Evolutionary conservation across 2,888 invertebrate species (phyloP).

Genomic region (Cylindroiulus punctatus): DNA sequence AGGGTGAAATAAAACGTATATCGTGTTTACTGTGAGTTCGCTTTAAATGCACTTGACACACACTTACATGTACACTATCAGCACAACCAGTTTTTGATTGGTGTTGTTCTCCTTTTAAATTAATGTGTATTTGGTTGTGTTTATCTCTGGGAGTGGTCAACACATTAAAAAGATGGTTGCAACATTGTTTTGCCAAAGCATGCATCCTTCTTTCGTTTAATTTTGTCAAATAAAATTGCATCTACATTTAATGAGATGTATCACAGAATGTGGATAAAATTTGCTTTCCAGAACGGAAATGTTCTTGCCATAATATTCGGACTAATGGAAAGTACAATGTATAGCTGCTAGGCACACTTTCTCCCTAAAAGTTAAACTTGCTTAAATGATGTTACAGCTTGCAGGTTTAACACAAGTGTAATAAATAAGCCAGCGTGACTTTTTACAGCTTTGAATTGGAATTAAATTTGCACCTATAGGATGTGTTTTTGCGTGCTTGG

Average conservation of each 20-base stretch:
- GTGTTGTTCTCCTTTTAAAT: not conserved
- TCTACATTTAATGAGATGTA: too few species aligned
- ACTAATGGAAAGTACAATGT: too few species aligned
- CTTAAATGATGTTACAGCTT: not conserved
- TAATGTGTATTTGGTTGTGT: not conserved
- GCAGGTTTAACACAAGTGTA: not conserved
- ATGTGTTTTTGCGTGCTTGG: not conserved
- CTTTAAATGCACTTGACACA: not conserved
- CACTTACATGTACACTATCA: not conserved
- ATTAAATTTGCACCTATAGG: conserved; percentile 36
- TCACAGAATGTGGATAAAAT: too few species aligned
- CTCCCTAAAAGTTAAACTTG: not conserved
- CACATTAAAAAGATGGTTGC: not conserved
- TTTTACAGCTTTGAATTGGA: not conserved
- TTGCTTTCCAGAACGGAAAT: too few species aligned
- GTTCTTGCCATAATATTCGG: too few species aligned
- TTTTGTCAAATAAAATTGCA: too few species aligned
- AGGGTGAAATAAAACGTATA: not conserved
- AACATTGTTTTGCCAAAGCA: not conserved
- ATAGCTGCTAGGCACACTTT: too few species aligned
- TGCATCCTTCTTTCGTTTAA: too few species aligned
- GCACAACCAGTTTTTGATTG: not conserved
- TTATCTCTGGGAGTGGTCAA: not conserved
- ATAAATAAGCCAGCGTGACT: not conserved
- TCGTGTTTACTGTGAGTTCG: not conserved